Percentiles rank a stretch among this genome's conserved stretches.
phyloP scores from a whole-genome alignment of 2,888 invertebrate genomes.

The Sclerodermus sp. region DNA sequence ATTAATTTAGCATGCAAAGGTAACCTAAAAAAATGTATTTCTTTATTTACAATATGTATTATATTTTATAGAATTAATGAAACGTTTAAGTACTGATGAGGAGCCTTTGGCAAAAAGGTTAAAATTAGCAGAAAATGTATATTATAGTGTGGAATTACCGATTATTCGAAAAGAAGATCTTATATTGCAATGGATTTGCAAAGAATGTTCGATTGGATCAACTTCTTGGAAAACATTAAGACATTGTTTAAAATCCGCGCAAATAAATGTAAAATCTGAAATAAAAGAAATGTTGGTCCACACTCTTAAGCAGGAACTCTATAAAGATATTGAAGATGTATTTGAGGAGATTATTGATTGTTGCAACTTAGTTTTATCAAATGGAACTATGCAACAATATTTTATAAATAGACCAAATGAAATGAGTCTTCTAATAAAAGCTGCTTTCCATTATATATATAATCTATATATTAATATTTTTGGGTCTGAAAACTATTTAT shows the following conservation, averaged over 20 bases:
- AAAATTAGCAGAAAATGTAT: constrained; percentile 62
- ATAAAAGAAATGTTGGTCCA: constrained; percentile 31
- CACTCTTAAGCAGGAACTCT: constrained; percentile 27
- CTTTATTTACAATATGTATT: background rate
- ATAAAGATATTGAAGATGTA: constrained; percentile 7
- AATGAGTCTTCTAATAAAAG: constrained; percentile 25
- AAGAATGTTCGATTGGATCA: constrained; percentile 19
- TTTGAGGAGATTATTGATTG: constrained; percentile 26
- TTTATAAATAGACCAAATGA: constrained; percentile 26
- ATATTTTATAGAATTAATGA: constrained; percentile 57
- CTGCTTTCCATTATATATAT: constrained; percentile 20
- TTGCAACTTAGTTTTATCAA: constrained; percentile 26
- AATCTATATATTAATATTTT: constrained; percentile 13
- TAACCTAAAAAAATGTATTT: background rate
- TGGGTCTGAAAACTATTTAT: background rate
- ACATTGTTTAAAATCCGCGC: constrained; percentile 27
- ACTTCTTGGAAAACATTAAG: constrained; percentile 32
- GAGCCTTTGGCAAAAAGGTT: constrained; percentile 61
- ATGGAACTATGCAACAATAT: constrained; percentile 31
- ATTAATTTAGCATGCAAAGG: background rate
- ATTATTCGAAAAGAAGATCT: constrained; percentile 60
- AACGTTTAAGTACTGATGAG: constrained; percentile 56
- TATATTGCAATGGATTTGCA: constrained; percentile 60
- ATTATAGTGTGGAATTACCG: constrained; percentile 59
- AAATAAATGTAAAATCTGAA: constrained; percentile 25